These are phyloP conservation scores for Pardalotus punctatus DNA, from an alignment of 2,113 vertebrate species.

Conservation along the genomic window DNA sequence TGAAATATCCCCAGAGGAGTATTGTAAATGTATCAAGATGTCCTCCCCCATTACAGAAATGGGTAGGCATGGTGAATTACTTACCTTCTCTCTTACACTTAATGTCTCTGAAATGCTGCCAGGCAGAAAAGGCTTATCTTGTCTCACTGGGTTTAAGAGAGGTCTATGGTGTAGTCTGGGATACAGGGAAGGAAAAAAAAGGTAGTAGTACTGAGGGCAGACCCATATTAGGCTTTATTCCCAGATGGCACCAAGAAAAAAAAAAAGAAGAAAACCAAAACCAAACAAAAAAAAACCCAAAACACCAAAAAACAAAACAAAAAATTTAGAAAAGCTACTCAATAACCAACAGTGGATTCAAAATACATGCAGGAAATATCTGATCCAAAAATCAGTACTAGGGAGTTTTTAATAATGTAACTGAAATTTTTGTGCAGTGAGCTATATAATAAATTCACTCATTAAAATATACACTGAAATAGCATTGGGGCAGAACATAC, in stretches of 20 bases:
- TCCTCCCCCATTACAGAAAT: slow-evolving; percentile 82
- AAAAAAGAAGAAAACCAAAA: too few species aligned
- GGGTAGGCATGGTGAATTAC: slow-evolving; percentile 78
- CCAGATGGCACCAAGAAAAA: not conserved
- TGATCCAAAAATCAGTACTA: slow-evolving; percentile 18
- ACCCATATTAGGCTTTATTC: not conserved
- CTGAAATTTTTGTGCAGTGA: slow-evolving; percentile 45
- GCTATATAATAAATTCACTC: slow-evolving; percentile 52
- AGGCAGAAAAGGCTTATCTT: slow-evolving; percentile 75
- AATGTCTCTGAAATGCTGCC: slow-evolving; percentile 78
- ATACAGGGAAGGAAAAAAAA: not conserved
- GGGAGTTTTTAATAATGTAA: slow-evolving; percentile 31
- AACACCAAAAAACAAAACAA: not conserved
- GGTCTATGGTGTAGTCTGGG: slow-evolving; percentile 57
- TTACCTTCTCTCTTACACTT: slow-evolving; percentile 82
- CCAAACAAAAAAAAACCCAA: not conserved
- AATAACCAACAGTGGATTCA: not conserved
- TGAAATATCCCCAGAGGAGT: slow-evolving; percentile 82
- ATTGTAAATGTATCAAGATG: slow-evolving; percentile 81
- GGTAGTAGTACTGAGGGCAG: not conserved
- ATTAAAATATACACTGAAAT: slow-evolving; percentile 28
- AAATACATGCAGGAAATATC: slow-evolving; percentile 32
- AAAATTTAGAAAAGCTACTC: not conserved
- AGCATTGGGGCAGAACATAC: slow-evolving; percentile 13
- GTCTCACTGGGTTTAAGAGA: slow-evolving; percentile 66